These are phyloP conservation scores for Microcebus griseorufus DNA, from an alignment of 2,113 vertebrate species.

Conservation along the genomic window DNA sequence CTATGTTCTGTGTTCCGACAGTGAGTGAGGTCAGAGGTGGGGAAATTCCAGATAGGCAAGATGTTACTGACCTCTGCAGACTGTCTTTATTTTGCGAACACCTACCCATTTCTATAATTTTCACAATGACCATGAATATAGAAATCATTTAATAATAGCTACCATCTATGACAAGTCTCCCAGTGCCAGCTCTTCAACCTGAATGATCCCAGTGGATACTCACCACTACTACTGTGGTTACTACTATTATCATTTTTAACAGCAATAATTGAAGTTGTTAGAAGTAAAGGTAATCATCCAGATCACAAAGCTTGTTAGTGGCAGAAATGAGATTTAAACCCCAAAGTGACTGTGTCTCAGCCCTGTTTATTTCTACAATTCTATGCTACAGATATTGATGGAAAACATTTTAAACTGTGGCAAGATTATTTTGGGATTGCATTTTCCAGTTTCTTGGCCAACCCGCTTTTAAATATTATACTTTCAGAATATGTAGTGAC, in stretches of 20 bases:
- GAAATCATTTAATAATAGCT: not conserved
- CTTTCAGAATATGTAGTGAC: not conserved
- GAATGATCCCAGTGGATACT: not conserved
- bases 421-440: not conserved
- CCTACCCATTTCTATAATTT: not conserved
- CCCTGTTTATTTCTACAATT: not conserved
- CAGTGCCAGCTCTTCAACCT: not conserved
- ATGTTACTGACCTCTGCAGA: not conserved
- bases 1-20: not conserved
- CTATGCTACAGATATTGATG: not conserved
- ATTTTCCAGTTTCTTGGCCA: slow-evolving; percentile 10
- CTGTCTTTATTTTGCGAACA: slow-evolving; percentile 20
- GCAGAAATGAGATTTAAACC: not conserved
- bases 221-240: not conserved
- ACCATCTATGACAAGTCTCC: not conserved
- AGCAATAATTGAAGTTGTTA: not conserved
- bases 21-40: not conserved
- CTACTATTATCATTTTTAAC: not conserved
- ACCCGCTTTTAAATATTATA: slow-evolving; percentile 13
- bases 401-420: slow-evolving; percentile 7
- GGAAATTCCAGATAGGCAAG: not conserved
- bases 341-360: not conserved
- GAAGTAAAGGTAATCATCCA: not conserved
- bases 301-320: not conserved
- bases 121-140: not conserved